Conservation (phyloP, 2,113 vertebrate genomes). For the Etia nguti region DNA sequence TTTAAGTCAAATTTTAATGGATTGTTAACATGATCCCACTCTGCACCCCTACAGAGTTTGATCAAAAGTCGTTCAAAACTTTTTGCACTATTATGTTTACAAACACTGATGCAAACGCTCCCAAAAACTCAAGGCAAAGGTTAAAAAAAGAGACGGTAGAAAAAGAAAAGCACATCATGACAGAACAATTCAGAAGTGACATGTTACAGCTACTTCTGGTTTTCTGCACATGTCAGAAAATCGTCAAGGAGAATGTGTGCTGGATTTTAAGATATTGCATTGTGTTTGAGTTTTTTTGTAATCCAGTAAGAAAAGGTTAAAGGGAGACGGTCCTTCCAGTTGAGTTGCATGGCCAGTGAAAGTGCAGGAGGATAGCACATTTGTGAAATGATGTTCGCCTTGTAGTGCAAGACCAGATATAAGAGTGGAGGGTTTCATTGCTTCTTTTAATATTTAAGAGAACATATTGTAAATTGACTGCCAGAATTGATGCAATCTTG, state of each 20-base stretch:
- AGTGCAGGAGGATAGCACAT: background rate
- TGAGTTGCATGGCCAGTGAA: background rate
- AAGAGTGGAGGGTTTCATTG: background rate
- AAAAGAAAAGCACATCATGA: background rate
- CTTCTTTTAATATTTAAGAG: background rate
- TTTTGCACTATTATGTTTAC: no score
- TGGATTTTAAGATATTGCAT: background rate
- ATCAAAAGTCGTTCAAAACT: no score
- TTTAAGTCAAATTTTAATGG: no score
- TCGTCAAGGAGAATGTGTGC: accelerated
- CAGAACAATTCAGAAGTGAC: background rate
- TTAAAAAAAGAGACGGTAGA: no score
- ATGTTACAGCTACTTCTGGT: background rate
- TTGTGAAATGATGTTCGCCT: background rate
- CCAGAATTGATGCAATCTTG: background rate
- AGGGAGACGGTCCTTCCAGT: background rate
- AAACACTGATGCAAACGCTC: no score
- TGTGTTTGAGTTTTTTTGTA: accelerated
- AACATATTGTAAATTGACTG: background rate
- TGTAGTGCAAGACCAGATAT: background rate
- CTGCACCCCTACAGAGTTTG: no score
- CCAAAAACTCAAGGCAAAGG: no score
- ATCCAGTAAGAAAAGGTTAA: background rate
- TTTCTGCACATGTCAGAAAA: background rate
- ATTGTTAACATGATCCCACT: no score